A percentile compares a stretch with the other conserved stretches of the same genome.
Conservation (phyloP, 2,888 invertebrate species). For the Cheilosia vernalis region DNA sequence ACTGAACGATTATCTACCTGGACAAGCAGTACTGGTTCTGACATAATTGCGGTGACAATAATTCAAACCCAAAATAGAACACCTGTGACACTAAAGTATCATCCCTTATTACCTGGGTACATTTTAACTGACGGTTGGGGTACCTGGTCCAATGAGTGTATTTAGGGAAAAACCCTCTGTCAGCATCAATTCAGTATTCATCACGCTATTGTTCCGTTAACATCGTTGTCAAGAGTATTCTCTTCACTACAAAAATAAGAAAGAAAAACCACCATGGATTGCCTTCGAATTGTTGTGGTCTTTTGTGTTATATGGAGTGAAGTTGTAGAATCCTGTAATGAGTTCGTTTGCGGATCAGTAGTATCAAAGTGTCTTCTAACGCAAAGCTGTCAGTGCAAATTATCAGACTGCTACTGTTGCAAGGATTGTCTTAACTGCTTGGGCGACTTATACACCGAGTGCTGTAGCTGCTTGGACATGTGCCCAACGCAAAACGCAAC, state of each 20-base stretch:
- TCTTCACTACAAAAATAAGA: not conserved
- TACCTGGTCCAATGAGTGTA: constrained; percentile 21
- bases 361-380: constrained; percentile 98
- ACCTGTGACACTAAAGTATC: not conserved
- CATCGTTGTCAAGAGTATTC: constrained; percentile 8
- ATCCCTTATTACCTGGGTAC: constrained; percentile 13
- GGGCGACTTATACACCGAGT: constrained; percentile 93
- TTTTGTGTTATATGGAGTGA: constrained; percentile 16
- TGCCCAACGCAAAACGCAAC: constrained; percentile 90
- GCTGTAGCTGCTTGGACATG: constrained; percentile 84
- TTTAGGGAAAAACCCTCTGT: constrained; percentile 43
- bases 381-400: constrained; percentile 96
- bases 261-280: constrained; percentile 8
- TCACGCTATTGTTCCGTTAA: constrained; percentile 31
- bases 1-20: not conserved
- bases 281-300: constrained; percentile 12
- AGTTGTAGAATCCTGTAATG: constrained; percentile 41
- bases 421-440: constrained; percentile 95
- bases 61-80: not conserved
- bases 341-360: constrained; percentile 87
- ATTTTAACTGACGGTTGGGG: not conserved
- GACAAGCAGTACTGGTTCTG: no score
- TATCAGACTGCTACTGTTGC: constrained; percentile 95
- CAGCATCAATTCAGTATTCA: constrained; percentile 44
- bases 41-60: not conserved